Conservation (phyloP, 2,888 invertebrate species). For the Thyatira batis region DNA sequence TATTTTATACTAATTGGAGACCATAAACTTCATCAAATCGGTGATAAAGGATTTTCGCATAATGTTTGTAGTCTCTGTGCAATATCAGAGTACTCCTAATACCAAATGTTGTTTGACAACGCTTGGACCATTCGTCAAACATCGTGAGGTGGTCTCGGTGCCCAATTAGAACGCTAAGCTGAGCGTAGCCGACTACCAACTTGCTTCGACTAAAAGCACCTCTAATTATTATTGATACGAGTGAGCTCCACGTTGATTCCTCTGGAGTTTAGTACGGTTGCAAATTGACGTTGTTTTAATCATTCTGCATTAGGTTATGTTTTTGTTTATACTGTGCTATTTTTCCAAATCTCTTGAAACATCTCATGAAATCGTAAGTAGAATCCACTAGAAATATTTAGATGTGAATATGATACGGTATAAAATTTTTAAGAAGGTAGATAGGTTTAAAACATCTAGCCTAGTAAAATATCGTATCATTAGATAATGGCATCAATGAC, state of each 20-base stretch:
- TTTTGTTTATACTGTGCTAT: background rate
- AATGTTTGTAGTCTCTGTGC: background rate
- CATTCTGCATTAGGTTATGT: background rate
- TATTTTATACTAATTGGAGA: background rate
- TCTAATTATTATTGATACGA: slow-evolving; percentile 49
- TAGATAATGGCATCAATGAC: background rate
- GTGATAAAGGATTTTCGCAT: background rate
- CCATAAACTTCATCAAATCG: background rate
- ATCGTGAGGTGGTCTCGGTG: slow-evolving; percentile 15
- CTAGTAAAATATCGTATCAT: background rate
- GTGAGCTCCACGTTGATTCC: slow-evolving; percentile 24
- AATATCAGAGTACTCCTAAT: background rate
- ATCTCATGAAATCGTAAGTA: too few species aligned
- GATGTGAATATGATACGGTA: too few species aligned
- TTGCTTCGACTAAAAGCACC: slow-evolving; percentile 41
- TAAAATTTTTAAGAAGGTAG: too few species aligned
- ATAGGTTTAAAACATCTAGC: too few species aligned
- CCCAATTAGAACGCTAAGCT: slow-evolving; percentile 41
- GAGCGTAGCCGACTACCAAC: slow-evolving; percentile 42
- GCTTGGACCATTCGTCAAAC: slow-evolving; percentile 37
- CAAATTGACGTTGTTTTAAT: slow-evolving; percentile 14
- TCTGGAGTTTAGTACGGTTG: slow-evolving; percentile 24
- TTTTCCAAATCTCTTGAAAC: too few species aligned
- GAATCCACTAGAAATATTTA: background rate
- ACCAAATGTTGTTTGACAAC: slow-evolving; percentile 36